Base-by-base conservation (phyloP, 2,797 vertebrate species). In the Anabacerthia variegaticeps region DNA sequence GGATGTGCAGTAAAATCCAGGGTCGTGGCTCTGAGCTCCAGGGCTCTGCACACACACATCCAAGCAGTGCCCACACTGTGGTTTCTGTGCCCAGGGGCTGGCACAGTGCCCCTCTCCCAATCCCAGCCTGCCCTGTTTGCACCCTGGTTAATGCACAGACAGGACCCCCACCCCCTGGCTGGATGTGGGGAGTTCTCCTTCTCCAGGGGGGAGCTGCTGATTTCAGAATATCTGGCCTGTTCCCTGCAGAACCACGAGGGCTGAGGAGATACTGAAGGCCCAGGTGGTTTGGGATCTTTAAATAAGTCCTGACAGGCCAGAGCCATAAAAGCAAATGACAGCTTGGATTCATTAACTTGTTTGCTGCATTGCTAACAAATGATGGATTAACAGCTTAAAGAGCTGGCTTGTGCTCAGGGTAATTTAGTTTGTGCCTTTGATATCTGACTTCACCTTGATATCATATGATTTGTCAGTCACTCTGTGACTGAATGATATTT, bases 1-100 rank as follows among this genome's bases (percentile, higher is more conserved):
- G 28, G 9, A 12, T 5, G 34, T 49, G 51, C 76, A 27, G 52
- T 6, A 14, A 34, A 44, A 28, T 3, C 26, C 56, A 1, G 55
- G 30, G 17, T 19, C 0, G 1, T 44, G 13, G 21, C 4, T 67
- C 51, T 61, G 26, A 3, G 34, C 39, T 66, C 21, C 21, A 46
- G 44, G 44, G 21, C 44, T 28, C 9, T 9, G 39, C 1, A 12
- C 1, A 1, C 5, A 0, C 4, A 0, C 14, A 14, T 6, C 10
- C 43, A 12, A 39, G 39, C 69, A 19, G 37, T 7, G 12, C 52
- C 13, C 13, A 27, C 34, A 0, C 72, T 43, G 80, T 1, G 12
- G 44, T 10, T 75, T 4, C 86, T 52, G 51, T 93, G 49, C 46
- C 37, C 46, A 4, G 59, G 62, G n/a, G 17, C 73, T 91, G 85